Evolutionary conservation across 2,888 invertebrate genomes (phyloP).

Genomic region (Pyrrhosoma nymphula): DNA sequence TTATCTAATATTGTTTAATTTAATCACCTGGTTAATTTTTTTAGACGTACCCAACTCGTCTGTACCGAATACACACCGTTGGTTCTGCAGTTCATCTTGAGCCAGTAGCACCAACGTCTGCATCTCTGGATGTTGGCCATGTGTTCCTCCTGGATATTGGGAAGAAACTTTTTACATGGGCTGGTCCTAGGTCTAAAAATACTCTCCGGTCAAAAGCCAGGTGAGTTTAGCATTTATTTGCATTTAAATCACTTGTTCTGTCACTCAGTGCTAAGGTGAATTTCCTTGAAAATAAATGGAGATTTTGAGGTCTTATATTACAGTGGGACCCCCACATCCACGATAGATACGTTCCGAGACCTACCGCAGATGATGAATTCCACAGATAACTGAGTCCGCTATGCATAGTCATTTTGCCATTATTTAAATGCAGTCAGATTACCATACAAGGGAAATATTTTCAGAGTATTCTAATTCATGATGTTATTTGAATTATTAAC

Average conservation of each 20-base stretch:
- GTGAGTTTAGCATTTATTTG: conserved; percentile 71
- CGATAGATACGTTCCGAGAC: too few relatives aligned
- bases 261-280: too few relatives aligned
- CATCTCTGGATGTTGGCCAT: conserved; percentile 92
- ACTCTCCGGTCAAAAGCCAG: conserved; percentile 91
- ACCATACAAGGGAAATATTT: too few relatives aligned
- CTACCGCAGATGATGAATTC: too few relatives aligned
- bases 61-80: conserved; percentile 94
- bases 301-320: neutral
- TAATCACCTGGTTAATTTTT: conserved; percentile 66
- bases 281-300: too few relatives aligned
- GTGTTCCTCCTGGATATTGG: conserved; percentile 96
- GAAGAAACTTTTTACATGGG: conserved; percentile 93
- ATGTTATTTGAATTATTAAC: too few relatives aligned
- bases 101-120: conserved; percentile 86
- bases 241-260: neutral
- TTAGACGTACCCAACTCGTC: conserved; percentile 88
- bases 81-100: conserved; percentile 92
- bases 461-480: too few relatives aligned
- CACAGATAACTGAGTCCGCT: too few relatives aligned
- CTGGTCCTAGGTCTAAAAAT: conserved; percentile 91
- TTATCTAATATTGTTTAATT: neutral
- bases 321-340: too few relatives aligned
- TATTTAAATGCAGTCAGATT: too few relatives aligned
- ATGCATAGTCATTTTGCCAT: too few relatives aligned